Percentiles rank a stretch among this genome's conserved stretches.
Evolutionary conservation across 30 jellyfish, hydroid and myxozoan species (phyloP).

Genomic region (Pelagia noctiluca): DNA sequence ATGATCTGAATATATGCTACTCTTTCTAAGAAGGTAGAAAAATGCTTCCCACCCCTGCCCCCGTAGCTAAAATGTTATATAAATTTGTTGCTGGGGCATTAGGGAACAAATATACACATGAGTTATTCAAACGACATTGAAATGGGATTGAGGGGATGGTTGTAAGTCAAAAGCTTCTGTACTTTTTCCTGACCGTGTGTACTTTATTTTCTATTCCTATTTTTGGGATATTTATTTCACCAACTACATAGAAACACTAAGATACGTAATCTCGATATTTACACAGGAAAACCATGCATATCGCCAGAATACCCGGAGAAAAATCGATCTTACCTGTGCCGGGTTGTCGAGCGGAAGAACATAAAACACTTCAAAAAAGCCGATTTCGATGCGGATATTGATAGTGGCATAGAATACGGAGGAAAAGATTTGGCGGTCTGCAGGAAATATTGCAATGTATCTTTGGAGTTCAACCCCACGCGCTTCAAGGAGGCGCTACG

Average conservation of each 20-base stretch:
- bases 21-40: neutral
- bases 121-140: neutral
- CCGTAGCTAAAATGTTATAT: neutral
- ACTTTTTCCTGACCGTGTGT: neutral
- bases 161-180: neutral
- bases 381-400: constrained; percentile 46
- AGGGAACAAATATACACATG: neutral
- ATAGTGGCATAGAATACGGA: constrained; percentile 26
- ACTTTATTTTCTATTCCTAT: too few relatives aligned
- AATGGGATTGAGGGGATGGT: neutral
- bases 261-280: neutral
- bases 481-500: constrained; percentile 12
- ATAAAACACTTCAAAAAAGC: constrained; percentile 8
- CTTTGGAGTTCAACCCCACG: constrained; percentile 37
- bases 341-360: constrained; percentile 28
- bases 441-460: constrained; percentile 53
- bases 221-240: neutral
- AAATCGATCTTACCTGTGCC: neutral
- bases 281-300: constrained; percentile 48
- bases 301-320: neutral
- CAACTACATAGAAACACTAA: neutral
- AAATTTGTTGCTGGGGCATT: neutral
- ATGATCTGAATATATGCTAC: neutral
- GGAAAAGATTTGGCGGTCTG: constrained; percentile 28
- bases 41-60: neutral